Conservation (phyloP, 1,140 invertebrate species). For the Calosoma granatense region DNA sequence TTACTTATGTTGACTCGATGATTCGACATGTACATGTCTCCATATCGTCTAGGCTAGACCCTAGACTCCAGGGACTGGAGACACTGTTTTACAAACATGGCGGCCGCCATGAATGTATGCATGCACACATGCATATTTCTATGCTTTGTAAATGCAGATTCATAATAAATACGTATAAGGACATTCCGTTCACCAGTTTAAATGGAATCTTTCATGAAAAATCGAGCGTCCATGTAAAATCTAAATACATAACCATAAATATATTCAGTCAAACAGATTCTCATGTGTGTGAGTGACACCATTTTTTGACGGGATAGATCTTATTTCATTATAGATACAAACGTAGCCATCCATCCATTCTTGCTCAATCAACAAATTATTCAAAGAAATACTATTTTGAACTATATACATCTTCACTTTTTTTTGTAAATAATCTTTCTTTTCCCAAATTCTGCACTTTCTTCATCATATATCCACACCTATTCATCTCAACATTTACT, state of each 20-base stretch:
- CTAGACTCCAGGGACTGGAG: no score
- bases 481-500: no score
- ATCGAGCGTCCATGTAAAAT: conserved; percentile 17
- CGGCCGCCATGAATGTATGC: no score
- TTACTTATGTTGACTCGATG: conserved; percentile 4
- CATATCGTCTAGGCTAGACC: no score
- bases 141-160: conserved; percentile 23
- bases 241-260: conserved; percentile 24
- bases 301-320: conserved; percentile 21
- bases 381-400: conserved; percentile 23
- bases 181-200: conserved; percentile 16
- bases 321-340: not conserved
- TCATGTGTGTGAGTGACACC: no score
- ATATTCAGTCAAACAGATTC: conserved; percentile 27
- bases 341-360: conserved; percentile 13
- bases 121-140: not conserved
- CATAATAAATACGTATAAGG: conserved; percentile 20
- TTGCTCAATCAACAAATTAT: conserved; percentile 16
- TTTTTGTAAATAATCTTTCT: no score
- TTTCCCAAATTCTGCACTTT: no score
- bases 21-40: not conserved
- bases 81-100: no score
- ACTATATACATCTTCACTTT: conserved; percentile 21
- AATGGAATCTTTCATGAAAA: conserved; percentile 14
- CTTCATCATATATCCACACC: not conserved